Evolutionary conservation across 2,797 vertebrate species (phyloP).

Genomic region (Betta splendens): DNA sequence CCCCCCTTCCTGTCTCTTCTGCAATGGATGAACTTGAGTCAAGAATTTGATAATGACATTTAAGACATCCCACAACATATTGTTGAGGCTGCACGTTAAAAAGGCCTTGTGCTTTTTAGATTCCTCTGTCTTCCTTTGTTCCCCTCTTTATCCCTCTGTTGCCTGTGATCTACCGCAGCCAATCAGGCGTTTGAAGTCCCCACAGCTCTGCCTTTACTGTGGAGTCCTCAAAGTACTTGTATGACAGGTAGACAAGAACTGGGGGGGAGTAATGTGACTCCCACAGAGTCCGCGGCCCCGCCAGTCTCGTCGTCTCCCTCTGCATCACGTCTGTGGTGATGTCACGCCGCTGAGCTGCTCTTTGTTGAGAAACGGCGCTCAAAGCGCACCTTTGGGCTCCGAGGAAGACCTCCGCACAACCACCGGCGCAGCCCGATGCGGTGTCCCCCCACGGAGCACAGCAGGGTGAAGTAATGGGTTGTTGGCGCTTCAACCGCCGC

Average conservation of each 20-base stretch:
- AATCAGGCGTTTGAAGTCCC: constrained; percentile 71
- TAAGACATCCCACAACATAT: constrained; percentile 43
- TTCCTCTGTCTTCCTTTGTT: constrained; percentile 43
- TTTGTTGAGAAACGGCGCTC: constrained; percentile 64
- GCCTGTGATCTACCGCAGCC: constrained; percentile 65
- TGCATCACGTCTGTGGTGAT: constrained; percentile 45
- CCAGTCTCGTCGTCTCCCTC: constrained; percentile 37
- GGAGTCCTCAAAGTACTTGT: constrained; percentile 72
- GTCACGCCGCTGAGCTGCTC: constrained; percentile 51
- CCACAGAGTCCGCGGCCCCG: constrained; percentile 50
- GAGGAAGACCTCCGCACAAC: constrained; percentile 26
- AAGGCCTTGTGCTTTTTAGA: constrained; percentile 42
- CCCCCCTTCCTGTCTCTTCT: not conserved
- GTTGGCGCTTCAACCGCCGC: constrained; percentile 59
- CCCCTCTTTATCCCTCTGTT: constrained; percentile 54
- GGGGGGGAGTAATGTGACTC: constrained; percentile 69
- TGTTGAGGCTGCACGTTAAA: constrained; percentile 37
- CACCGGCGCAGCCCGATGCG: constrained; percentile 20
- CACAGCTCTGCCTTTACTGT: constrained; percentile 63
- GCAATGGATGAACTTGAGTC: constrained; percentile 40
- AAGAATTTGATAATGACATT: constrained; percentile 55
- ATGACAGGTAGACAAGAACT: constrained; percentile 73
- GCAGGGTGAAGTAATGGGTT: constrained; percentile 61
- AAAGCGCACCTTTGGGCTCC: constrained; percentile 57
- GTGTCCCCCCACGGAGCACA: constrained; percentile 30